Evolutionary conservation across 53 echinoderm and acorn worm species (phyloP), one percentile per base, ranked within the genome.

Genomic region (Astropecten irregularis): DNA sequence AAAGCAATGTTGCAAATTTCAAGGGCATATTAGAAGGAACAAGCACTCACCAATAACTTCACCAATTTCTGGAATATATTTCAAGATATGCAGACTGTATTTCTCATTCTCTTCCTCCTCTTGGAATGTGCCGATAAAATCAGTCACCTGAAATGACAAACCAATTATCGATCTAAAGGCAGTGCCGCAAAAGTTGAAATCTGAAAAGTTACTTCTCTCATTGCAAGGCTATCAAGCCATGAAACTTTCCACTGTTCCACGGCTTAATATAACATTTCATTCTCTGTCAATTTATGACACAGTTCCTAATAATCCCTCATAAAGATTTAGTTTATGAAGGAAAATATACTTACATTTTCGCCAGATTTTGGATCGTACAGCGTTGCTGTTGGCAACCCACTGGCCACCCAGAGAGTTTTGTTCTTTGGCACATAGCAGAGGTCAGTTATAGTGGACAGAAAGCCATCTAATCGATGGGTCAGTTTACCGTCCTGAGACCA

Each of bases 401-500:
- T 90, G 13, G 99, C 94, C 5, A 94, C 82, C 99, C 99, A 99
- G 11, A 99, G 83, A 0, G 99, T 99, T 77, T 99, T 99, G 77
- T 92, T 99, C 85, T 92, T 92, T 4, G 99, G 99, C 9, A 94
- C 94, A 58, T 99, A 99, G 77, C 92, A 94, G 3, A 99, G 62
- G 56, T 93, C 94, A 4, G 94, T 94, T 47, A 99, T 90, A 26
- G 99, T 99, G 19, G 90, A 57, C 10, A 99, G 66, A 50, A 99
- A 99, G 11, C 99, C 99, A 22, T 99, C 99, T 51, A 99, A 49
- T 49, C 99, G 71, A 29, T 99, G 99, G 56, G 99, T 99, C 64
- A 99, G 82, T 53, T 99, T 94, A 67, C 99, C 99, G 42, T 99
- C 99, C 59, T 95, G 90, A 1, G 99, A 99, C 99, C 99, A 99